Conservation (phyloP, 2,888 invertebrate genomes). For the Heliconius ismenius region DNA sequence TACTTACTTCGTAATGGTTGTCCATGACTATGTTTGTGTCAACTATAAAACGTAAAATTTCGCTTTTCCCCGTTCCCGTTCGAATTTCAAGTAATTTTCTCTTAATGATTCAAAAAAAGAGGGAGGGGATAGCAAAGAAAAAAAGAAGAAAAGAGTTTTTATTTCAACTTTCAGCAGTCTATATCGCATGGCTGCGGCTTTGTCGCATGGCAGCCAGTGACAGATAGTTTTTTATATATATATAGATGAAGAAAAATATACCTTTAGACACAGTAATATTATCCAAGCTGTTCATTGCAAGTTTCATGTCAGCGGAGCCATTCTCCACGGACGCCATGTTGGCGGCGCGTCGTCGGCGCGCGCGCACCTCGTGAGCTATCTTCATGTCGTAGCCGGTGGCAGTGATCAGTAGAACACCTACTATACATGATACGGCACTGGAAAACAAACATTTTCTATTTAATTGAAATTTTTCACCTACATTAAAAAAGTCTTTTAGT, state of each 20-base stretch:
- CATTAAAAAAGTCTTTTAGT: not conserved
- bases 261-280: conserved; percentile 66
- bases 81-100: too few species aligned
- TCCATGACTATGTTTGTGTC: too few species aligned
- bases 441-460: conserved; percentile 25
- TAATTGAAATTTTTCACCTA: not conserved
- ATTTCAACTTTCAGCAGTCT: too few species aligned
- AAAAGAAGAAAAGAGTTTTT: too few species aligned
- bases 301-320: conserved; percentile 63
- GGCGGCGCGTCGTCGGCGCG: conserved; percentile 61
- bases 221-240: not conserved
- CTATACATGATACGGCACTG: conserved; percentile 63
- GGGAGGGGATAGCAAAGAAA: too few species aligned
- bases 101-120: too few species aligned
- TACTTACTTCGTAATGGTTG: too few species aligned
- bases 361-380: conserved; percentile 63
- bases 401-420: conserved; percentile 79
- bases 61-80: too few species aligned
- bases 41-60: too few species aligned
- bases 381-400: conserved; percentile 89
- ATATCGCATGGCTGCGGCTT: too few species aligned
- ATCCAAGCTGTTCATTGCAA: conserved; percentile 74
- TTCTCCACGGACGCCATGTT: conserved; percentile 67
- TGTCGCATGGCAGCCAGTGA: too few species aligned
- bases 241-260: conserved; percentile 37